Percentiles rank a stretch among this genome's conserved stretches.
Conservation (phyloP, 2,113 vertebrate species). For the Acinonyx jubatus region DNA sequence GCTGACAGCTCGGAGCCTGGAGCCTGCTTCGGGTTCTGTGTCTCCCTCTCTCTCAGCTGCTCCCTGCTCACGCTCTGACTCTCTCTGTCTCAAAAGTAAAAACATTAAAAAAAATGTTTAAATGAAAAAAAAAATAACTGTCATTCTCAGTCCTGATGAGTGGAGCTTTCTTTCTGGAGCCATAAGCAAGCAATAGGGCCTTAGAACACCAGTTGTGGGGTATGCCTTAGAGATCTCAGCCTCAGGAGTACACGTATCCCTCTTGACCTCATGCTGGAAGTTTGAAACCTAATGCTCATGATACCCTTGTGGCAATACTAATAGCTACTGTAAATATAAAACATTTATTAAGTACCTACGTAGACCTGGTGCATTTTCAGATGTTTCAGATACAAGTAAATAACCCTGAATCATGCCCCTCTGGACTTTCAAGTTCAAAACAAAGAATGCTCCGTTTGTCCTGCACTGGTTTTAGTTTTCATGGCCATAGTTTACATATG, state of each 20-base stretch:
- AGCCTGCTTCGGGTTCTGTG: no score
- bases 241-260: fast-evolving
- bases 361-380: neutral
- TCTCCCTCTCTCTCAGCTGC: no score
- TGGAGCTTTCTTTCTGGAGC: neutral
- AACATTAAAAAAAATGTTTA: no score
- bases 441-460: neutral
- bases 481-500: neutral
- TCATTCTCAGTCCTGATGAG: neutral
- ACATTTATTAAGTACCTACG: neutral
- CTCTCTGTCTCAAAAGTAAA: no score
- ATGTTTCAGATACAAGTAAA: neutral
- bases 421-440: neutral
- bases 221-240: neutral
- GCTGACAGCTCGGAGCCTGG: no score
- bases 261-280: neutral
- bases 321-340: neutral
- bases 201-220: neutral
- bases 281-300: neutral
- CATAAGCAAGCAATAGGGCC: neutral
- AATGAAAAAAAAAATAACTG: no score
- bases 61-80: no score
- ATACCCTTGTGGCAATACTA: neutral
- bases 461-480: neutral
- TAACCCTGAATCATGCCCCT: neutral